Conservation (phyloP, 1,140 invertebrate genomes). For the Lasioglossum albipes region DNA sequence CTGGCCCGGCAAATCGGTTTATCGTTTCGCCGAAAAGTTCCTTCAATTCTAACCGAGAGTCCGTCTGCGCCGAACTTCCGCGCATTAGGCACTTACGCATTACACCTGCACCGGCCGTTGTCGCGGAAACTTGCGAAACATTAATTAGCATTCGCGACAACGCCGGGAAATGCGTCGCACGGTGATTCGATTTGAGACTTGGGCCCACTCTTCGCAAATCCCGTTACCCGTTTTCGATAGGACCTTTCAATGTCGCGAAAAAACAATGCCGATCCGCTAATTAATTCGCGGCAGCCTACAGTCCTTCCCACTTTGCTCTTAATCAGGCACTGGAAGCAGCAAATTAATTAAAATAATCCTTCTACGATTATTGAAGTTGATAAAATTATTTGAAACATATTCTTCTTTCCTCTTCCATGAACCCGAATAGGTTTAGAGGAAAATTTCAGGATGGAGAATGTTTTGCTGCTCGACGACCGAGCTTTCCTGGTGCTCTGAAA, state of each 20-base stretch:
- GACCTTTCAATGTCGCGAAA: neutral
- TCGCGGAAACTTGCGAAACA: conserved; percentile 62
- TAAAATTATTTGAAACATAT: no score
- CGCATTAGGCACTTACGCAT: conserved; percentile 64
- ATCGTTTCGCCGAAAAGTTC: conserved; percentile 71
- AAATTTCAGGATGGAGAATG: no score
- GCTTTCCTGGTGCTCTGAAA: no score
- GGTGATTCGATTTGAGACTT: conserved; percentile 34
- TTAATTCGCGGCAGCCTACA: neutral
- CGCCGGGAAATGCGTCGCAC: conserved; percentile 40
- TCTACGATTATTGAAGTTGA: no score
- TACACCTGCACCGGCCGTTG: conserved; percentile 61
- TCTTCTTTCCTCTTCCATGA: no score
- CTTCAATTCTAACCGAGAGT: conserved; percentile 71
- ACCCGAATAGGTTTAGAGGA: no score
- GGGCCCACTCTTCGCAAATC: neutral
- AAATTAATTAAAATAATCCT: no score
- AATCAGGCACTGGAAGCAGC: no score
- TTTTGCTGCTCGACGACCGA: no score
- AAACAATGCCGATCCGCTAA: neutral
- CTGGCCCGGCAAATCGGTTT: conserved; percentile 75
- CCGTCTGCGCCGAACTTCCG: conserved; percentile 57
- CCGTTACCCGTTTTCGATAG: neutral
- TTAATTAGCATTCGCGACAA: conserved; percentile 61
- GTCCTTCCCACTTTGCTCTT: no score